Evolutionary conservation across 1,140 invertebrate genomes (phyloP), one percentile per base, ranked within the genome.

Genomic region (Chlorops oryzae): DNA sequence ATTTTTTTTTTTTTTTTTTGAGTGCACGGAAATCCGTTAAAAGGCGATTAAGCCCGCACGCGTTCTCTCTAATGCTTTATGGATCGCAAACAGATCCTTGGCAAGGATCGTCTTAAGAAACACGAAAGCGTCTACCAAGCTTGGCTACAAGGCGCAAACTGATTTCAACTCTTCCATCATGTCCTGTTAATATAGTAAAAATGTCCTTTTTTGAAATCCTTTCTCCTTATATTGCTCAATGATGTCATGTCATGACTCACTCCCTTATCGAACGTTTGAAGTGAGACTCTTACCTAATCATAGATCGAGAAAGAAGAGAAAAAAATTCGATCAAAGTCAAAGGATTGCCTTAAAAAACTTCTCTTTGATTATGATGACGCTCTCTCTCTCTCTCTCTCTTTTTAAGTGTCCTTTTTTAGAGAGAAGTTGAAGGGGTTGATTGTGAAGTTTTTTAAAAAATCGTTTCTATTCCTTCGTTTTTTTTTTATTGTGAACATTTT

Each of bases 141-240:
- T 69, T 64, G 62, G 65, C 66, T 55, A 55, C 58, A 50, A 51
- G 54, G 61, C 63, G 57, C 65, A 65, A 69, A 69, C 65, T 70
- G 65, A 59, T 56, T n/a, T 69, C 62, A 70, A 69, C 66, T 69
- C 63, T 69, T 69, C 59, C 62, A 51, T 55, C 32, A 40, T 35
- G 32, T 34, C 46, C 49, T 37, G 56, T 59, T 65, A 69, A 69
- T 69, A 69, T 66, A 69, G 64, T 47, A 62, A 57, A 67, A 61
- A 63, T 52, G 55, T 50, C 43, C 25, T 48, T 39, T 40, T 5
- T 13, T 13, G 27, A 18, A 45, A 45, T 18, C 27, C 3, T 18
- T 17, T 45, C 24, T 15, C 15, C 17, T 15, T 20, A 15, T n/a
- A n/a, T n/a, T n/a, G n/a, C n/a, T n/a, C n/a, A n/a, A n/a, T n/a